Base-by-base conservation (phyloP, 1,140 invertebrate genomes). In the Venustaconcha ellipsiformis region DNA sequence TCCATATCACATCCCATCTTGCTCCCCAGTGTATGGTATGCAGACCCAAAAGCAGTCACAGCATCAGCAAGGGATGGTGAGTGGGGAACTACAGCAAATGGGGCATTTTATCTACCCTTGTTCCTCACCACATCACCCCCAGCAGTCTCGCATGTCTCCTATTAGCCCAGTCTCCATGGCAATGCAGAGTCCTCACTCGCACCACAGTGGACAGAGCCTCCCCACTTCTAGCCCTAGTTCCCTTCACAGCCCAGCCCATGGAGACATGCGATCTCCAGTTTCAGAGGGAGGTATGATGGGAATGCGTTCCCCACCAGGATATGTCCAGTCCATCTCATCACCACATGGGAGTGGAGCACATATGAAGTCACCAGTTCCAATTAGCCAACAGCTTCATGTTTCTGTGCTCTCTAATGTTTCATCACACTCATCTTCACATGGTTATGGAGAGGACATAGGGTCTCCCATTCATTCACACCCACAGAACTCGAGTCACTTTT, bases 1-100 rank as follows among this genome's bases (percentile, higher is more conserved):
- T 56, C 87, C 85, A n/a, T 88, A 88, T 71, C 85, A 88, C 73
- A 76, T 86, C 48, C 87, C 81, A 70, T 69, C 64, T 17, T 68
- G 80, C 57, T 84, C 84, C 26, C 79, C 84, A 62, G 82, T 82
- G 66, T 83, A 81, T 63, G 74, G 59, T 78, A 70, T 71, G 14
- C 78, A 78, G 69, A 58, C 64, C 57, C 15, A 72, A 18, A 72
- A 67, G 70, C 74, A 76, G 37, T 18, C 70, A 70, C 76, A 80
- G 69, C 79, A 78, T 68, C 71, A 77, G 56, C 66, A 64, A 56
- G 59, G 57, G 58, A 63, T 67, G 17, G 14, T n/a, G 14, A 59
- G 62, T 23, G 23, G 67, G 67, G 57, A 60, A 63, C 70, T 48
- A 68, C 58, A 60, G 67, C 67, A 67, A 59, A 48, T 71, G 74